Evolutionary conservation across 2,113 vertebrate species (phyloP).

Genomic region (Climacteris rufus): DNA sequence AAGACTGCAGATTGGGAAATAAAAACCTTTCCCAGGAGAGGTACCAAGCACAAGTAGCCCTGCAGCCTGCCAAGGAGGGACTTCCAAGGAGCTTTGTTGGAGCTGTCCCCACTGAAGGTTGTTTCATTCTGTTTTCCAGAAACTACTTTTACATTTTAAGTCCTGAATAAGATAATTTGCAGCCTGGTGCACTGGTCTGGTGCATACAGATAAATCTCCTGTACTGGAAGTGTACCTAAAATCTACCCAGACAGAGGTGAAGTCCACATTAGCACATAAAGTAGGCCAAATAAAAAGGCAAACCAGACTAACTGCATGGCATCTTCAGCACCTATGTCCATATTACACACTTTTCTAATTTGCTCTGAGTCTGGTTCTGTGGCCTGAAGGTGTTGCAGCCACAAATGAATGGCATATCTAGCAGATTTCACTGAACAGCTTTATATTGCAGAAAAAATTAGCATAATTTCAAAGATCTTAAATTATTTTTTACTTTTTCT

Average conservation of each 20-base stretch:
- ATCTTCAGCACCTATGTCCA: neutral
- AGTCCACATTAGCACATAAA: neutral
- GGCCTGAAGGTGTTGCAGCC: neutral
- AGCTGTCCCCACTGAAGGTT: neutral
- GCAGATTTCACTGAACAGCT: neutral
- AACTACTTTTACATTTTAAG: neutral
- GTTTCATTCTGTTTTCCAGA: neutral
- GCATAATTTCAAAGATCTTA: neutral
- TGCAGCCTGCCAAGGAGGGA: neutral
- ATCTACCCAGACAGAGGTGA: neutral
- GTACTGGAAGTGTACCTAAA: neutral
- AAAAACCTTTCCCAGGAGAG: neutral
- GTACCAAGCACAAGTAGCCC: neutral
- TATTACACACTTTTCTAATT: neutral
- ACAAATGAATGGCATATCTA: neutral
- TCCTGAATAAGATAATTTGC: neutral
- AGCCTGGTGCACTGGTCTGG: neutral
- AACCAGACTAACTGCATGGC: neutral
- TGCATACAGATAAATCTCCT: neutral
- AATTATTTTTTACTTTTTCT: neutral
- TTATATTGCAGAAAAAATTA: neutral
- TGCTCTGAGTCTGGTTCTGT: neutral
- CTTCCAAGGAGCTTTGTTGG: neutral
- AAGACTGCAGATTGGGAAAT: neutral
- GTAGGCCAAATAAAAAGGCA: neutral